Conservation (phyloP, 2,797 vertebrate species). For the Acridotheres tristis region DNA sequence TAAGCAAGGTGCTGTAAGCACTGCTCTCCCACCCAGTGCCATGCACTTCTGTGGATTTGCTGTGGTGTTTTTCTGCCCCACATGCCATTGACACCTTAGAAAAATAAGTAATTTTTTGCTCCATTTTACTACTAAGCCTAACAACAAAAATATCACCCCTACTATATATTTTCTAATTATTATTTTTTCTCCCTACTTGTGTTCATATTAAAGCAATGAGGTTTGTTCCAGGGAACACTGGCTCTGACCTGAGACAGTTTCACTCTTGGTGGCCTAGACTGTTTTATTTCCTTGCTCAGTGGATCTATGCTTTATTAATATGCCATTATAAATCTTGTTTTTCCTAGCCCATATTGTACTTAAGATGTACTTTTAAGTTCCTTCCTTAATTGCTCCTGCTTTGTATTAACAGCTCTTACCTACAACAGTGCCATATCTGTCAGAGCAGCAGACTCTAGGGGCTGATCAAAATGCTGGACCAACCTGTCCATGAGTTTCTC, state of each 20-base stretch:
- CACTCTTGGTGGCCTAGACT: background rate
- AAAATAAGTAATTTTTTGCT: background rate
- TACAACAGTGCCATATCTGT: too few relatives aligned
- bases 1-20: background rate
- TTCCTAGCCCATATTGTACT: background rate
- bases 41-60: accelerated
- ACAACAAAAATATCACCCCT: background rate
- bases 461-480: background rate
- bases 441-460: background rate
- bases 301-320: background rate
- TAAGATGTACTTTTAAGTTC: background rate
- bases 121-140: background rate
- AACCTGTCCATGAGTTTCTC: background rate
- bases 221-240: background rate
- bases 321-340: background rate
- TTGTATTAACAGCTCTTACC: background rate
- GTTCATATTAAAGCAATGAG: background rate
- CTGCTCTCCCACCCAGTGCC: accelerated
- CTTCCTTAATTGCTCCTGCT: background rate
- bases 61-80: background rate
- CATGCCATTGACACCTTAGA: background rate
- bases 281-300: background rate
- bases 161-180: background rate
- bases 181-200: background rate
- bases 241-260: background rate